Conservation (phyloP, 2,888 invertebrate species). For the Netelia melanura region DNA sequence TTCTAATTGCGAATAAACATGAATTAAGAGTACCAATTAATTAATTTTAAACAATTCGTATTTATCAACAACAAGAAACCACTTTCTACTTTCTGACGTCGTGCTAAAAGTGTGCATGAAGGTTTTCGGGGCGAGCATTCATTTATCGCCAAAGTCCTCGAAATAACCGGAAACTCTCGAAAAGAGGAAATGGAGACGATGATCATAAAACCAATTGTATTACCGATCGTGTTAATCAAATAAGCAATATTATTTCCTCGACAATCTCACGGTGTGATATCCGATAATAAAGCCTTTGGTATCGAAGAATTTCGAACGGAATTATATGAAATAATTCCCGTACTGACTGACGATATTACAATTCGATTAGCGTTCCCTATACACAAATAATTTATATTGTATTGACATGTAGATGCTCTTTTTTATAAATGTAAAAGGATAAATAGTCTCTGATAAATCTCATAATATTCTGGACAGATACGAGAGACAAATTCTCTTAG, state of each 20-base stretch:
- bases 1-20: too few species aligned
- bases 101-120: too few species aligned
- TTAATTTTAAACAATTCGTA: too few species aligned
- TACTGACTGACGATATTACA: constrained; percentile 55
- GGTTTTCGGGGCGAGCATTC: too few species aligned
- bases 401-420: not conserved
- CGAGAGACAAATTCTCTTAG: too few species aligned
- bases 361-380: constrained; percentile 65
- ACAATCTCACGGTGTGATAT: not conserved
- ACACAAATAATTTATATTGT: constrained; percentile 68
- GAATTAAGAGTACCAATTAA: too few species aligned
- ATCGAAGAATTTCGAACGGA: not conserved
- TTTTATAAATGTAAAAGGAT: too few species aligned
- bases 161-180: not conserved
- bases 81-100: too few species aligned
- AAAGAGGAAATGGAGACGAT: not conserved
- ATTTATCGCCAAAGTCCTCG: not conserved
- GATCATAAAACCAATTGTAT: not conserved
- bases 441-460: too few species aligned
- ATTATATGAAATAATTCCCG: constrained; percentile 31
- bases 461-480: too few species aligned
- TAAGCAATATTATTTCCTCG: not conserved
- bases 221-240: not conserved
- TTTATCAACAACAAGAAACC: too few species aligned
- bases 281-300: too few species aligned